A percentile compares a stretch with the other conserved stretches of the same genome.
phyloP scores from a whole-genome alignment of 2,113 vertebrate species.

The Irena cyanogastra region DNA sequence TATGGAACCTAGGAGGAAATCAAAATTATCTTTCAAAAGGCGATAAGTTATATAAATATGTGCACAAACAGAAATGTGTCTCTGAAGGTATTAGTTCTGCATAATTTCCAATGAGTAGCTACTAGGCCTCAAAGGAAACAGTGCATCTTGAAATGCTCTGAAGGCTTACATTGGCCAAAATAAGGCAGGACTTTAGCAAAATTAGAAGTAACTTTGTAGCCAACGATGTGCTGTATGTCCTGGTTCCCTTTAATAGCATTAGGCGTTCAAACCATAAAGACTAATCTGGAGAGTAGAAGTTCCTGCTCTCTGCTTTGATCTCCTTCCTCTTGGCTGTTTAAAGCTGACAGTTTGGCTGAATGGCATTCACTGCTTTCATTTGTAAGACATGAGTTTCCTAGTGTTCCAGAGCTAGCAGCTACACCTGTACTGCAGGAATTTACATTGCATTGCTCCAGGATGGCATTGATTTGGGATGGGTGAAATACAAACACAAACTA shows the following conservation, averaged over 20 bases:
- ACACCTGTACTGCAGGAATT: constrained; percentile 81
- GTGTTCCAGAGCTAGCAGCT: constrained; percentile 75
- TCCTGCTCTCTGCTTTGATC: constrained; percentile 77
- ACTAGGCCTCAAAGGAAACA: constrained; percentile 55
- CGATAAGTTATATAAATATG: constrained; percentile 56
- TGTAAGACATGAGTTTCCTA: constrained; percentile 78
- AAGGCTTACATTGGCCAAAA: constrained; percentile 44
- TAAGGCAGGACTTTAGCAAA: constrained; percentile 40
- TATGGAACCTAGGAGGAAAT: constrained; percentile 41
- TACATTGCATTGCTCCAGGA: constrained; percentile 77
- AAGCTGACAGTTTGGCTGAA: constrained; percentile 79
- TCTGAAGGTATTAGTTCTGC: constrained; percentile 62
- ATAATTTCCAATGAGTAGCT: constrained; percentile 51
- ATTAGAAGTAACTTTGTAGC: constrained; percentile 68
- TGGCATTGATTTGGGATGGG: constrained; percentile 78
- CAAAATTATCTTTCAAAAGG: constrained; percentile 39
- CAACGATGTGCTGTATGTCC: constrained; percentile 56
- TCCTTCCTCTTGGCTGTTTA: constrained; percentile 74
- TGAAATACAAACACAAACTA: constrained; percentile 79
- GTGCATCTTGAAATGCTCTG: constrained; percentile 49
- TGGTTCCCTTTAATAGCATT: constrained; percentile 73
- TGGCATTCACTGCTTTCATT: constrained; percentile 77
- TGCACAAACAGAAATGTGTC: constrained; percentile 58
- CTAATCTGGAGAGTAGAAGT: constrained; percentile 76
- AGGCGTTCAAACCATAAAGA: constrained; percentile 67